Conservation (phyloP, 2,797 vertebrate species). For the Enteromius trimaculatus region DNA sequence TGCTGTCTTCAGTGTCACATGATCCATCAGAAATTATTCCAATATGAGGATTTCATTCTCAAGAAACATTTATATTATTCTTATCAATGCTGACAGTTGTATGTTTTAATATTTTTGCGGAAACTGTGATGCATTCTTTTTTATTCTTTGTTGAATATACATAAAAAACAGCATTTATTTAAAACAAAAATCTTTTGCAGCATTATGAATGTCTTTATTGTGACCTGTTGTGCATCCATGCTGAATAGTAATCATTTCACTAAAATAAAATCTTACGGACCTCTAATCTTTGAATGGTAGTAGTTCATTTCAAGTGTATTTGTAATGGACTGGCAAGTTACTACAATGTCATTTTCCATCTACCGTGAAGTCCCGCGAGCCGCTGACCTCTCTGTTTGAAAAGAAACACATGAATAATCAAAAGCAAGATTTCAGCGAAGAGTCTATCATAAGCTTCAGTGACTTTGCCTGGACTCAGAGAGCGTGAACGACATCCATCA, state of each 20-base stretch:
- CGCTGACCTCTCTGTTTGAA: slow-evolving; percentile 42
- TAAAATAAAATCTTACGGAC: not conserved
- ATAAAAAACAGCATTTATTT: not conserved
- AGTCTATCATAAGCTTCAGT: slow-evolving; percentile 48
- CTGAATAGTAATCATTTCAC: not conserved
- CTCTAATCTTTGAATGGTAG: not conserved
- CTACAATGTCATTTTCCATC: slow-evolving; percentile 26
- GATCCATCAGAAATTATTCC: not conserved
- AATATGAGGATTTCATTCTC: not conserved
- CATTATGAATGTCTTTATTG: not conserved
- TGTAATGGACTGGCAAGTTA: slow-evolving; percentile 31
- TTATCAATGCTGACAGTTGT: not conserved
- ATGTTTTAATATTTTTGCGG: not conserved
- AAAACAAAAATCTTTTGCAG: not conserved
- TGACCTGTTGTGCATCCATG: not conserved
- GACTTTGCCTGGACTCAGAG: slow-evolving; percentile 45
- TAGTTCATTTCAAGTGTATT: slow-evolving; percentile 6
- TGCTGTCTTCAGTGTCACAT: not conserved
- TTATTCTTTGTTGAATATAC: not conserved
- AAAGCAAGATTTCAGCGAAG: slow-evolving; percentile 42
- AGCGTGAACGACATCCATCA: slow-evolving; percentile 47
- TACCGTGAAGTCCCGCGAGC: not conserved
- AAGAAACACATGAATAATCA: slow-evolving; percentile 49
- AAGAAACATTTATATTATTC: not conserved
- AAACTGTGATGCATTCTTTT: not conserved